Base-by-base conservation (phyloP, 2,113 vertebrate genomes). In the Peromyscus leucopus region DNA sequence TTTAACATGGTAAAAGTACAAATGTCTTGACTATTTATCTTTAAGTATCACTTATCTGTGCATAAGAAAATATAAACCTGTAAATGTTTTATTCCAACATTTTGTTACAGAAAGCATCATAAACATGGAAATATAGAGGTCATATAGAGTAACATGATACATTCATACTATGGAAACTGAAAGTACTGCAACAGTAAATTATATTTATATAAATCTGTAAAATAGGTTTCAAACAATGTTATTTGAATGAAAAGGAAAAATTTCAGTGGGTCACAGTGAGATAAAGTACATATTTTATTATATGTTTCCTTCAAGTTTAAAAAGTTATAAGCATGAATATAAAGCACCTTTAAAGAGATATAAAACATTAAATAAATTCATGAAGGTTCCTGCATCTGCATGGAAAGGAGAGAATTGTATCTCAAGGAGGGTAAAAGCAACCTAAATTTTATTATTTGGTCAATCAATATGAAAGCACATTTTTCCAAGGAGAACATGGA, bases 211-310 rank as follows among this genome's bases (percentile, higher is more conserved):
- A 48, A 78, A 71, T 79, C n/a, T 69, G 57, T 74, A 89, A 82
- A 55, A 78, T 31, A 48, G 51, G 46, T 91, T 86, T 95, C 72
- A 87, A 90, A 85, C 76, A 78, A 46, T 63, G 33, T 61, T 51
- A 91, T 21, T 11, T 59, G 22, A 86, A 22, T 22, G 39, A 28
- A 67, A 59, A 21, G 26, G 74, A 85, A 78, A 26, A 78, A 17
- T 87, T 87, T 72, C 72, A 91, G 33, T 86, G 63, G 22, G 67
- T 79, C 51, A 61, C 15, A 39, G 59, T 79, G 61, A 63, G 13
- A 46, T 89, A 75, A 89, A 48, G 11, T 61, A 28, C 11, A 67
- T 90, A 63, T 11, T 42, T 90, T 46, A 78, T 63, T 76, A 6
- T 26, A 78, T 46, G 11, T 22, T 75, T 90, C 59, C 16, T 78